Evolutionary conservation across 2,888 invertebrate species (phyloP).

Genomic region (Entomobrya proxima): DNA sequence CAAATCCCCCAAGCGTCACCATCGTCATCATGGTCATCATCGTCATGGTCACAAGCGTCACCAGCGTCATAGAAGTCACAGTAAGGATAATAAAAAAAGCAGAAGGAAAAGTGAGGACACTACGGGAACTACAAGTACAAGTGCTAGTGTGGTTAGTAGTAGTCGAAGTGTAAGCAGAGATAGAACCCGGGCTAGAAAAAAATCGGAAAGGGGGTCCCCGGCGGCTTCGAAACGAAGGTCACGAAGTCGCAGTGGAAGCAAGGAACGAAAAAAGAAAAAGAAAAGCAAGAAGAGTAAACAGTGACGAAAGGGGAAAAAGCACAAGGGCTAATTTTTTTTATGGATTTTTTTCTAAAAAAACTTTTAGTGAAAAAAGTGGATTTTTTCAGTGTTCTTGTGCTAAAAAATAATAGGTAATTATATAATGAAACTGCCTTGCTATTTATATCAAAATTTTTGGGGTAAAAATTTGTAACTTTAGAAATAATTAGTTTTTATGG

Average conservation of each 20-base stretch:
- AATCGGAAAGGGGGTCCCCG: neutral
- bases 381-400: too few relatives aligned
- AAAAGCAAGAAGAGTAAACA: conserved; percentile 44
- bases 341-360: neutral
- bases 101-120: conserved; percentile 1
- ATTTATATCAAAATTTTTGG: too few relatives aligned
- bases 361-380: too few relatives aligned
- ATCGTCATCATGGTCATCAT: neutral
- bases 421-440: too few relatives aligned
- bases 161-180: neutral
- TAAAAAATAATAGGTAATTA: too few relatives aligned
- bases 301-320: too few relatives aligned
- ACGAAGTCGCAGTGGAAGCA: too few relatives aligned
- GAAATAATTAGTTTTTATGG: too few relatives aligned
- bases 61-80: neutral
- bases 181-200: neutral
- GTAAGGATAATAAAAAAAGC: too few relatives aligned
- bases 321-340: neutral
- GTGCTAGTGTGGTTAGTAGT: neutral
- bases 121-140: too few relatives aligned
- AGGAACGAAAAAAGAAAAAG: conserved; percentile 52
- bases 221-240: conserved; percentile 47
- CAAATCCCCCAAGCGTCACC: conserved; percentile 42
- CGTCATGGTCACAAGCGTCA: neutral
- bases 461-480: too few relatives aligned